phyloP scores from a whole-genome alignment of 2,113 vertebrate genomes.

The Ptyas mucosa region DNA sequence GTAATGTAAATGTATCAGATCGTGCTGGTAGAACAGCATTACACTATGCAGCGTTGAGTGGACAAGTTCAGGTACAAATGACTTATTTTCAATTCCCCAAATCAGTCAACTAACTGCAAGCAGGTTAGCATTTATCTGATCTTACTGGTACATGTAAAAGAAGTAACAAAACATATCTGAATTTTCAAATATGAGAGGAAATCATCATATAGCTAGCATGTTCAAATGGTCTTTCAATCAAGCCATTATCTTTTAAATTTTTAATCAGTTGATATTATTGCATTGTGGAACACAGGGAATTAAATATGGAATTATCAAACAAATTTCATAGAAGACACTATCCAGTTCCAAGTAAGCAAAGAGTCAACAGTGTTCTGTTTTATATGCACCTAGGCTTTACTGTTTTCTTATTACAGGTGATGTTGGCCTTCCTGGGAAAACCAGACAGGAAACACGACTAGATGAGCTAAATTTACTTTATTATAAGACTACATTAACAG shows the following conservation, averaged over 20 bases:
- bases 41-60: conserved; percentile 97
- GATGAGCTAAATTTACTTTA: neutral
- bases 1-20: conserved; percentile 96
- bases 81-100: conserved; percentile 11
- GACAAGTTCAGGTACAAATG: conserved; percentile 86
- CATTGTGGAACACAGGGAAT: neutral
- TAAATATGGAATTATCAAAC: neutral
- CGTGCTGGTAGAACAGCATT: conserved; percentile 92
- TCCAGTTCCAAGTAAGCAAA: neutral
- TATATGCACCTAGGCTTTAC: neutral
- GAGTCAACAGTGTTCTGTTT: neutral
- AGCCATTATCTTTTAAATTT: neutral
- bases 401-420: neutral
- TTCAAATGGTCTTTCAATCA: neutral
- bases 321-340: neutral
- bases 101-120: conserved; percentile 6
- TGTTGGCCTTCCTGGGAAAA: neutral
- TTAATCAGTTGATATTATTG: neutral
- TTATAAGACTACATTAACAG: neutral
- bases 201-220: neutral
- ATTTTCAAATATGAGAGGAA: neutral
- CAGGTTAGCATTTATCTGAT: neutral
- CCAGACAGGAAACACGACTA: neutral
- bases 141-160: neutral
- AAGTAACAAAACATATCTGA: neutral